Evolutionary conservation across 2,888 invertebrate genomes (phyloP).

Genomic region (Erebia aethiops): DNA sequence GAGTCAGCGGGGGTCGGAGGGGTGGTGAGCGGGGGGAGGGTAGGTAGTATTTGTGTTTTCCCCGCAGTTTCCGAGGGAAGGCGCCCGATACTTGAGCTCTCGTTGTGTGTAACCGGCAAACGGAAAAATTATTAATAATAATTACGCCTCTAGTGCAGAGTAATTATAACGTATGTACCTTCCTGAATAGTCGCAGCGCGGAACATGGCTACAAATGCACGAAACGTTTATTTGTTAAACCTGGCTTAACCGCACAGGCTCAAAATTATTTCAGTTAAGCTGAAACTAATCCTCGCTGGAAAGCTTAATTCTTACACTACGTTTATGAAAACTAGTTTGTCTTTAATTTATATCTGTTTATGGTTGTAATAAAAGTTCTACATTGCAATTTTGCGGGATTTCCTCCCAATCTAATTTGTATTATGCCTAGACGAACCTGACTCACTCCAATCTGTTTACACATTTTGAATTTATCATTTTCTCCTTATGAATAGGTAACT

Average conservation of each 20-base stretch:
- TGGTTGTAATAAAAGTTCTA: background rate
- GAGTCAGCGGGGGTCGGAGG: slow-evolving; percentile 44
- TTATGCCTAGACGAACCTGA: background rate
- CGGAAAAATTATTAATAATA: slow-evolving; percentile 74
- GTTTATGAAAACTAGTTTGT: slow-evolving; percentile 12
- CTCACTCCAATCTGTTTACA: background rate
- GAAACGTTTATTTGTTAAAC: background rate
- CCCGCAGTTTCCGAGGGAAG: slow-evolving; percentile 65
- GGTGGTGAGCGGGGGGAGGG: slow-evolving; percentile 42
- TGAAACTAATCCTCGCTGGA: slow-evolving; percentile 24
- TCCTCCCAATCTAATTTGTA: background rate
- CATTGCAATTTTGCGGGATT: slow-evolving; percentile 5
- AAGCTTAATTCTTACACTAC: slow-evolving; percentile 20
- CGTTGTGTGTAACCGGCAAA: slow-evolving; percentile 62
- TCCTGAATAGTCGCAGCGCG: slow-evolving; percentile 19
- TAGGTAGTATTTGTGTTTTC: slow-evolving; percentile 66
- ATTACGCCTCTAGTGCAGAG: slow-evolving; percentile 54
- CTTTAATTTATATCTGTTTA: background rate
- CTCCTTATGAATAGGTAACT: too few relatives aligned
- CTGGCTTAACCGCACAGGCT: slow-evolving; percentile 5
- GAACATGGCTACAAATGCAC: slow-evolving; percentile 4
- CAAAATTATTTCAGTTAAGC: slow-evolving; percentile 15
- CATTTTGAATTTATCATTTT: too few relatives aligned
- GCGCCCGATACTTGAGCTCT: slow-evolving; percentile 58
- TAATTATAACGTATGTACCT: slow-evolving; percentile 48